A percentile compares a stretch with the other conserved stretches of the same genome.
These are phyloP conservation scores for Carapus acus DNA, from an alignment of 2,797 vertebrate species.

Conservation along the genomic window DNA sequence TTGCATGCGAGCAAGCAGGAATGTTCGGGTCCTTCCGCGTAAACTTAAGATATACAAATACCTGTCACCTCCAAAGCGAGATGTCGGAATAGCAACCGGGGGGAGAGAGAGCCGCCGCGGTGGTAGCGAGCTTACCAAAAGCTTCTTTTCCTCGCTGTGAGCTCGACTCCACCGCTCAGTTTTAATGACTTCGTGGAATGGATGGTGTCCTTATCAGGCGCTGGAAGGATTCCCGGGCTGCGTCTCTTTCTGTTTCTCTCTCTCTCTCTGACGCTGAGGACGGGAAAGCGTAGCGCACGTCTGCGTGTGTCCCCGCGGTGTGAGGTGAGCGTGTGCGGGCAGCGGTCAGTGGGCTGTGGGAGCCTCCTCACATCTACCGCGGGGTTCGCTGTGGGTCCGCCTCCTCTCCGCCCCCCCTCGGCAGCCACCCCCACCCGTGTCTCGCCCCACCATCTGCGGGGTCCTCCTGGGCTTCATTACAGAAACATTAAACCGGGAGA, in stretches of 20 bases:
- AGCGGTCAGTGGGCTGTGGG: constrained; percentile 48
- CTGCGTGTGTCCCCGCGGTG: constrained; percentile 27
- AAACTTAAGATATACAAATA: too few species aligned
- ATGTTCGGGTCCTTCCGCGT: too few species aligned
- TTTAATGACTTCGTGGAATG: not conserved
- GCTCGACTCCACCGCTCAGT: constrained; percentile 45
- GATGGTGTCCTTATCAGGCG: not conserved
- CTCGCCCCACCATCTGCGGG: not conserved
- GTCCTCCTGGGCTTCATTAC: constrained; percentile 2
- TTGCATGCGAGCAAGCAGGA: too few species aligned
- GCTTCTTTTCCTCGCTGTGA: constrained; percentile 20
- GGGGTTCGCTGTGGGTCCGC: constrained; percentile 64
- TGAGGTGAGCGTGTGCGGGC: too few species aligned
- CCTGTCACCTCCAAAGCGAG: too few species aligned
- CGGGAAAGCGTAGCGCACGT: not conserved
- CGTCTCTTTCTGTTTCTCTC: not conserved
- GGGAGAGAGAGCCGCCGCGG: too few species aligned
- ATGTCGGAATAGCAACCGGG: too few species aligned
- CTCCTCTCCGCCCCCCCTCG: constrained; percentile 40
- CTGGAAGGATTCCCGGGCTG: not conserved
- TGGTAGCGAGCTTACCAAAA: constrained; percentile 50
- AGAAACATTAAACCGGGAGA: too few species aligned
- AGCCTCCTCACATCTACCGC: constrained; percentile 28
- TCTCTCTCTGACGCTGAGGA: not conserved
- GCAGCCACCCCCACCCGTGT: not conserved